These are phyloP conservation scores for Uropetala carovei DNA, from an alignment of 2,888 invertebrate genomes.

Conservation along the genomic window DNA sequence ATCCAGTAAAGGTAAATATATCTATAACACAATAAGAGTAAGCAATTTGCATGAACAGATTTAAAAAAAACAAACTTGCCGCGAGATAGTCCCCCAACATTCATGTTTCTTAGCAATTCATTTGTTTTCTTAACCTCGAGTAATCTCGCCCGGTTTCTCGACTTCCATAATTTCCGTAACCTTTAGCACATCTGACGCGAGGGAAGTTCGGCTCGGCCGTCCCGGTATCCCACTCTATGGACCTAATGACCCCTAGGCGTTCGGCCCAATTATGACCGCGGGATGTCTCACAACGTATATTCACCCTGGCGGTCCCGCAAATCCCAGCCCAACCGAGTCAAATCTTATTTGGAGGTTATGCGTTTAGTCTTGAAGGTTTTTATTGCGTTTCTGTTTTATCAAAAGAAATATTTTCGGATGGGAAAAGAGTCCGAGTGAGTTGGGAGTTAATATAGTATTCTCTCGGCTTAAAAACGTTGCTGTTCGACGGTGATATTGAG, in stretches of 20 bases:
- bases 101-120: not conserved
- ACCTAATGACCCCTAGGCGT: not conserved
- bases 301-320: not conserved
- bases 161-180: constrained; percentile 10
- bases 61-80: no score
- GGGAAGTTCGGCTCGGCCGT: not conserved
- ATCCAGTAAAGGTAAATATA: no score
- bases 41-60: no score
- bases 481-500: no score
- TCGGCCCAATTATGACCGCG: constrained; percentile 20
- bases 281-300: not conserved
- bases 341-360: constrained; percentile 38
- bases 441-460: no score
- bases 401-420: no score
- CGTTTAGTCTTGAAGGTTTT: no score
- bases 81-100: no score
- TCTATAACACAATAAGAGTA: no score
- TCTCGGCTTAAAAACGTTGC: no score
- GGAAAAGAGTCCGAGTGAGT: no score
- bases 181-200: not conserved
- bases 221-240: not conserved
- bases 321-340: not conserved
- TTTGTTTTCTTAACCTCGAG: not conserved
- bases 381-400: no score
- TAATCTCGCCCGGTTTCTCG: not conserved